Conservation (phyloP, 1,140 invertebrate genomes). For the Cataglyphis hispanica region DNA sequence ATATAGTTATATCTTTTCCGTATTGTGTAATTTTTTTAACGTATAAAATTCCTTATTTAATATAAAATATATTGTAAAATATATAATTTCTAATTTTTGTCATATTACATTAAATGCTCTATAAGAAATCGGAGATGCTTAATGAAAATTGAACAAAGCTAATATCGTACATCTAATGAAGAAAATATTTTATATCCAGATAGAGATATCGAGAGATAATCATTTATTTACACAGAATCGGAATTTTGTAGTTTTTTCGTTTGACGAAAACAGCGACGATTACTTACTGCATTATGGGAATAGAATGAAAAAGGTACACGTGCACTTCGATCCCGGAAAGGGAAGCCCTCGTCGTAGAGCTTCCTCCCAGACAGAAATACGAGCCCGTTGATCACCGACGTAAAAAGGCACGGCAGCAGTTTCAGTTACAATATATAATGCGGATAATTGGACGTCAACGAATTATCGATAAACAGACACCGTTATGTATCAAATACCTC, state of each 20-base stretch:
- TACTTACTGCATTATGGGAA: conserved; percentile 60
- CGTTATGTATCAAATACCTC: conserved; percentile 4
- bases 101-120: not conserved
- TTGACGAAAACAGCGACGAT: conserved; percentile 47
- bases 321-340: conserved; percentile 74
- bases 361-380: conserved; percentile 69
- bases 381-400: conserved; percentile 57
- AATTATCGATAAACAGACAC: conserved; percentile 59
- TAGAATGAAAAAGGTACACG: conserved; percentile 47
- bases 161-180: not conserved
- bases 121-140: not conserved
- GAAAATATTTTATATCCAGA: conserved; percentile 31
- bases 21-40: too few relatives aligned
- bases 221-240: conserved; percentile 34
- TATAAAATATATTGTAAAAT: too few relatives aligned
- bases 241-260: conserved; percentile 4
- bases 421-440: conserved; percentile 39
- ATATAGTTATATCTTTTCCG: not conserved
- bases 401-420: conserved; percentile 27
- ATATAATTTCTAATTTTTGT: too few relatives aligned
- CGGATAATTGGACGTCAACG: conserved; percentile 60
- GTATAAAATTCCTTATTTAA: too few relatives aligned
- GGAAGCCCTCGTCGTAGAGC: conserved; percentile 66
- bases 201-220: conserved; percentile 22
- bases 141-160: not conserved